Evolutionary conservation across 2,797 vertebrate species (phyloP), one percentile per base, ranked within the genome.

Genomic region (Periparus ater): DNA sequence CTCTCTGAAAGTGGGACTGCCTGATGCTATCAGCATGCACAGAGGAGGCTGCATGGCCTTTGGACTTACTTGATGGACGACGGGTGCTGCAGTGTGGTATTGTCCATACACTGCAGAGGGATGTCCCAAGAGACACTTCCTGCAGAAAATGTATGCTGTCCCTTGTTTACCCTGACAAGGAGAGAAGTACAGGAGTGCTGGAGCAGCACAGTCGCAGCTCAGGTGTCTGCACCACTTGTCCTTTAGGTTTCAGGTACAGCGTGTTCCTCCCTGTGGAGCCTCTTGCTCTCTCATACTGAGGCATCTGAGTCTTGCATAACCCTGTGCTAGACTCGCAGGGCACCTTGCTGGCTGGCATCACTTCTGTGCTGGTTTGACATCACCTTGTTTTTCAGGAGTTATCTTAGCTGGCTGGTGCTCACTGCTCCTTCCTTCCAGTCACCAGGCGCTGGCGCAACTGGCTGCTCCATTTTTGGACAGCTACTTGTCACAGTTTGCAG

Each of bases 371-470:
- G 2, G 3, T 58, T 68, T 95, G 91, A 70, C 85, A 81, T 96
- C 93, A 88, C 79, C 76, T 92, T 77, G 53, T 95, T 95, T 89
- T 81, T 47, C 47, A 44, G 85, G 73, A 91, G 72, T 80, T 92
- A 34, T 9, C 61, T 80, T 14, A 40, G 72, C 40, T 72, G 89
- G 76, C 75, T 93, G 88, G 13, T 83, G 72, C 70, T 89, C 51
- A 7, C 79, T 94, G 62, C 58, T 85, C 87, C 38, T 73, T 68
- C 34, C 79, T 88, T 75, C 40, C 62, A 88, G 71, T 72, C 82
- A 54, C 62, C 79, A 54, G 61, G 61, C 79, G 88, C 89, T 83
- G 68, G 85, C 0, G 0, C 61, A 93, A 88, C 87, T 5, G 7
- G 75, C 93, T 91, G 87, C 78, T 92, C 78, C 1, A 0, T 90